Percentiles rank a stretch among this genome's conserved stretches.
Evolutionary conservation across 2,797 vertebrate species (phyloP).

Genomic region (Pseudochromis fuscus): DNA sequence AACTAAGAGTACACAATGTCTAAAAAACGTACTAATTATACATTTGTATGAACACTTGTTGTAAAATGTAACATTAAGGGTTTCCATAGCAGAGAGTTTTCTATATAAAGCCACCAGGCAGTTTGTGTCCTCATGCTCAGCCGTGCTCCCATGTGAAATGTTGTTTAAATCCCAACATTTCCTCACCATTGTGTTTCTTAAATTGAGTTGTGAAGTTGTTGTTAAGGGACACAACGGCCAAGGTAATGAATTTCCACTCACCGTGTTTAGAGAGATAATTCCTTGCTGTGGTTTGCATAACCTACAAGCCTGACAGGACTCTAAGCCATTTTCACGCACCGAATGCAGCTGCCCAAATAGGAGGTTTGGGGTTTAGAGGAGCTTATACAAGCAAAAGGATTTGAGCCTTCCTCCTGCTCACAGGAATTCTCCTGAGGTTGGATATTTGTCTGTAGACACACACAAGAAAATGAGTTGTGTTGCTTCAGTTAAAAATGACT

Average conservation of each 20-base stretch:
- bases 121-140: not conserved
- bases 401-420: constrained; percentile 52
- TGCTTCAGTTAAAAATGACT: constrained; percentile 9
- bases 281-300: constrained; percentile 70
- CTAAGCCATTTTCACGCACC: constrained; percentile 73
- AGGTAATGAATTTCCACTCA: constrained; percentile 73
- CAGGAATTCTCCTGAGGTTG: constrained; percentile 54
- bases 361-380: constrained; percentile 66
- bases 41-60: not conserved
- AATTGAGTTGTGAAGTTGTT: constrained; percentile 71
- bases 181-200: constrained; percentile 49
- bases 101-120: not conserved
- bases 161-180: constrained; percentile 50
- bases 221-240: constrained; percentile 52
- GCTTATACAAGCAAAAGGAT: constrained; percentile 70
- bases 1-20: too few species aligned
- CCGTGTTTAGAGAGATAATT: constrained; percentile 55
- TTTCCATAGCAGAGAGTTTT: constrained; percentile 7
- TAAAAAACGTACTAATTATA: not conserved
- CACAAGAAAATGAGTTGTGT: constrained; percentile 19
- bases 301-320: constrained; percentile 63
- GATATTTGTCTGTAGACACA: constrained; percentile 39
- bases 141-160: not conserved
- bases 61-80: not conserved
- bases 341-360: constrained; percentile 62